A percentile compares a stretch with the other conserved stretches of the same genome.
Evolutionary conservation across 2,113 vertebrate species (phyloP).

Genomic region (Lates calcarifer): DNA sequence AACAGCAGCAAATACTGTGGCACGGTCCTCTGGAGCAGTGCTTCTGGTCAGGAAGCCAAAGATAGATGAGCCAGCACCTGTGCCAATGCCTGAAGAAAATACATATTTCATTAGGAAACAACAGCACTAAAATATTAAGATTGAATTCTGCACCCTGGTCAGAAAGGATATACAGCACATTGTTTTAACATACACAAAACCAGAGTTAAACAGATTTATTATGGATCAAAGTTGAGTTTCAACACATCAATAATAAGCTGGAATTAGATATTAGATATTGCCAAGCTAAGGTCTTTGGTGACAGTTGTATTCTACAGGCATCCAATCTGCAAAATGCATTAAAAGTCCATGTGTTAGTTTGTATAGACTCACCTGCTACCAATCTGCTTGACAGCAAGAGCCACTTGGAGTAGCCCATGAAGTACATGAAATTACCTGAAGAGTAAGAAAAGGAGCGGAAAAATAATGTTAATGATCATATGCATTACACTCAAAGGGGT

Average conservation of each 20-base stretch:
- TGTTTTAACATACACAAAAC: neutral
- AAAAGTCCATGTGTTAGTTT: neutral
- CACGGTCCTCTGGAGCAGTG: conserved; percentile 83
- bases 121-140: neutral
- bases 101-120: neutral
- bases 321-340: neutral
- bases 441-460: neutral
- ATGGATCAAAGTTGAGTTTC: neutral
- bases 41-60: conserved; percentile 86
- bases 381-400: conserved; percentile 87
- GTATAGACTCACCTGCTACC: conserved; percentile 83
- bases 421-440: conserved; percentile 90
- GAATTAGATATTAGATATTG: neutral
- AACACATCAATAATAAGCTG: neutral
- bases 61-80: conserved; percentile 87
- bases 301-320: neutral
- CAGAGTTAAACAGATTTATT: neutral
- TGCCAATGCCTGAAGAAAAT: conserved; percentile 82
- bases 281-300: neutral
- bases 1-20: conserved; percentile 86
- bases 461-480: neutral
- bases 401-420: conserved; percentile 89
- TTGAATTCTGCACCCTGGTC: neutral
- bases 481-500: neutral
- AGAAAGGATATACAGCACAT: neutral